Evolutionary conservation across 2,888 invertebrate genomes (phyloP).

Genomic region (Mystacides longicornis): DNA sequence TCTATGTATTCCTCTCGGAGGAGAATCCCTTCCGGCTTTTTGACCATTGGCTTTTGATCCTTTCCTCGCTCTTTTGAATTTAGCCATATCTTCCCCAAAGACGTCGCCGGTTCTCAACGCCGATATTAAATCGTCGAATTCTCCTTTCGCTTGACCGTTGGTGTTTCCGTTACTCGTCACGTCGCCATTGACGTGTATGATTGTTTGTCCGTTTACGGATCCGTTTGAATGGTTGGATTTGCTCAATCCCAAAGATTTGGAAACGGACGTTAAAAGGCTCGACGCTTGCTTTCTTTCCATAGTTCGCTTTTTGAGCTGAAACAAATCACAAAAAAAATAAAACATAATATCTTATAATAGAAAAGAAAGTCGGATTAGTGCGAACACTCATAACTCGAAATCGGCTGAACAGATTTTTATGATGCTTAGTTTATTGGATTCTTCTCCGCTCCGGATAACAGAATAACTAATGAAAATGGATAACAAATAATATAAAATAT

Average conservation of each 20-base stretch:
- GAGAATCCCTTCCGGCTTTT: slow-evolving; percentile 42
- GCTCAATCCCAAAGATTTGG: slow-evolving; percentile 56
- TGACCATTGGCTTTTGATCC: slow-evolving; percentile 40
- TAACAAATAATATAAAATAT: too few relatives aligned
- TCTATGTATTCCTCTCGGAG: slow-evolving; percentile 39
- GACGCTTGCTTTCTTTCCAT: slow-evolving; percentile 80
- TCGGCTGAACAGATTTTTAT: too few relatives aligned
- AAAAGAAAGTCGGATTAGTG: too few relatives aligned
- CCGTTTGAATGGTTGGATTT: slow-evolving; percentile 57
- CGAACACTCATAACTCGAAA: too few relatives aligned
- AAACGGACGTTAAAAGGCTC: slow-evolving; percentile 68
- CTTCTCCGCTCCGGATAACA: too few relatives aligned
- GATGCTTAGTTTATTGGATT: too few relatives aligned
- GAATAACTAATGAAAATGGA: too few relatives aligned
- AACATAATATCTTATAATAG: too few relatives aligned
- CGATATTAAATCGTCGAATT: slow-evolving; percentile 94
- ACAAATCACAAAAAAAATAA: slow-evolving; percentile 18
- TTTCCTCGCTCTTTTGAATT: slow-evolving; percentile 56
- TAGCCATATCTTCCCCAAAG: slow-evolving; percentile 92
- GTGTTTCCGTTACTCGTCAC: slow-evolving; percentile 35
- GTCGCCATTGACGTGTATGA: slow-evolving; percentile 29
- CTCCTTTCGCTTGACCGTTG: slow-evolving; percentile 64
- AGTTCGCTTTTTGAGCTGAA: slow-evolving; percentile 72
- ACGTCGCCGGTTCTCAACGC: slow-evolving; percentile 91
- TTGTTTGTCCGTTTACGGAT: slow-evolving; percentile 32